Percentiles rank a stretch among this genome's conserved stretches.
These are phyloP conservation scores for Origma solitaria DNA, from an alignment of 2,113 vertebrate genomes.

Conservation along the genomic window DNA sequence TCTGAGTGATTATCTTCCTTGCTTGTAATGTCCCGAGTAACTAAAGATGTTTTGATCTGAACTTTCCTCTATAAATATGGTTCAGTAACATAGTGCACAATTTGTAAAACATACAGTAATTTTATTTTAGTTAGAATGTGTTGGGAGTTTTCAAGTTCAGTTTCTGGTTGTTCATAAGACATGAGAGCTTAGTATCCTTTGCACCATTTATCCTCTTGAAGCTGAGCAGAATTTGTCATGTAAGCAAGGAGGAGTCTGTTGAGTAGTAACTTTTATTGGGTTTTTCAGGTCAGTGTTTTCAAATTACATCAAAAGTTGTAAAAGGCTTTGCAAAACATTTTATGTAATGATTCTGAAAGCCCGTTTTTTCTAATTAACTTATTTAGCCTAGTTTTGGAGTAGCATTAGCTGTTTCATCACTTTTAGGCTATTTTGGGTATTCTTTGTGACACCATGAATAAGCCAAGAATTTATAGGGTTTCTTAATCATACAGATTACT, in stretches of 20 bases:
- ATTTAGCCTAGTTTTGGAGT: conserved; percentile 57
- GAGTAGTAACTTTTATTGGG: not conserved
- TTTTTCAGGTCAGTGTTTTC: conserved; percentile 16
- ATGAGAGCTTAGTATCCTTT: not conserved
- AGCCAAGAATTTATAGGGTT: conserved; percentile 68
- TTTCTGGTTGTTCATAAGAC: not conserved
- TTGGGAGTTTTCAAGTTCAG: not conserved
- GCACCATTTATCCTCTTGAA: not conserved
- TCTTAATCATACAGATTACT: conserved; percentile 72
- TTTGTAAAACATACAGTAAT: not conserved
- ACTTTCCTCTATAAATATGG: not conserved
- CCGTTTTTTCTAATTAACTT: conserved; percentile 62
- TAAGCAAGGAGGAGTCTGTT: not conserved
- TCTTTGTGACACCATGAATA: conserved; percentile 61
- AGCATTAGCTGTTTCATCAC: conserved; percentile 39
- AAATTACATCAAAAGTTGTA: conserved; percentile 28
- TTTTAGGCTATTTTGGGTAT: conserved; percentile 50
- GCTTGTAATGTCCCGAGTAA: not conserved
- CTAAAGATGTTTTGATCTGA: not conserved
- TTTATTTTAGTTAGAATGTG: not conserved
- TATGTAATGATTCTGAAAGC: conserved; percentile 16
- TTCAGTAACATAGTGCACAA: not conserved
- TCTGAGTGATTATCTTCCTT: not conserved
- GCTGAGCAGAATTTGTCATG: not conserved
- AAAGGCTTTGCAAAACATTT: conserved; percentile 5